These are phyloP conservation scores for Gymnarchus niloticus DNA, from an alignment of 2,113 vertebrate genomes.

Conservation along the genomic window DNA sequence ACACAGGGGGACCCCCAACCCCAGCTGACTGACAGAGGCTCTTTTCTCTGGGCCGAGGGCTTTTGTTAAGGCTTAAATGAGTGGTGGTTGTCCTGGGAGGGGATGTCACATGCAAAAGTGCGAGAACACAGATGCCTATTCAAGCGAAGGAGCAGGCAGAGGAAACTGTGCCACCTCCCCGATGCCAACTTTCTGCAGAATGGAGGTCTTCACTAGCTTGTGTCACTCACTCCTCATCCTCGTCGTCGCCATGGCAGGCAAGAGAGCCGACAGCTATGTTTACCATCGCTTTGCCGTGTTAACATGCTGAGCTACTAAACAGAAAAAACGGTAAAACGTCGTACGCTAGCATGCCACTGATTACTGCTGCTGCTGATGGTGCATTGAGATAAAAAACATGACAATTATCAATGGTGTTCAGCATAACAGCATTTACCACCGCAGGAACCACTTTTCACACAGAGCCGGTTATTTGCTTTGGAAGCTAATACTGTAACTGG, in stretches of 20 bases:
- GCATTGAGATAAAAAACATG: background rate
- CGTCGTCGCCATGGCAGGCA: constrained; percentile 37
- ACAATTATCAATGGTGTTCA: background rate
- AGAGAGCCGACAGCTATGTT: background rate
- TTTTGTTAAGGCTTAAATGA: background rate
- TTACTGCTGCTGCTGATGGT: background rate
- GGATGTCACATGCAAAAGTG: constrained; percentile 43
- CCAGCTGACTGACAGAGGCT: background rate
- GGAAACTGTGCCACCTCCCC: background rate
- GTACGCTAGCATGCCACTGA: background rate
- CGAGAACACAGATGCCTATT: constrained; percentile 43
- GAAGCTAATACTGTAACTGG: background rate
- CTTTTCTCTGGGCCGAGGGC: background rate
- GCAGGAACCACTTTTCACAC: background rate
- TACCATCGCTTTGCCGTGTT: background rate
- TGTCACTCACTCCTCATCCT: constrained; percentile 33
- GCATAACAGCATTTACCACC: background rate
- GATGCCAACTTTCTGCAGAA: constrained; percentile 28
- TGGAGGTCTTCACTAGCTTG: constrained; percentile 39
- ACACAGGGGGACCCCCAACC: background rate
- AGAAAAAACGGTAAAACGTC: background rate
- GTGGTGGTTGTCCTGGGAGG: constrained; percentile 28
- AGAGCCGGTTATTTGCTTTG: background rate
- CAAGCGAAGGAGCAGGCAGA: background rate
- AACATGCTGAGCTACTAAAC: background rate